phyloP scores from a whole-genome alignment of 2,888 invertebrate genomes.

The Mesopsocus fuscifrons region DNA sequence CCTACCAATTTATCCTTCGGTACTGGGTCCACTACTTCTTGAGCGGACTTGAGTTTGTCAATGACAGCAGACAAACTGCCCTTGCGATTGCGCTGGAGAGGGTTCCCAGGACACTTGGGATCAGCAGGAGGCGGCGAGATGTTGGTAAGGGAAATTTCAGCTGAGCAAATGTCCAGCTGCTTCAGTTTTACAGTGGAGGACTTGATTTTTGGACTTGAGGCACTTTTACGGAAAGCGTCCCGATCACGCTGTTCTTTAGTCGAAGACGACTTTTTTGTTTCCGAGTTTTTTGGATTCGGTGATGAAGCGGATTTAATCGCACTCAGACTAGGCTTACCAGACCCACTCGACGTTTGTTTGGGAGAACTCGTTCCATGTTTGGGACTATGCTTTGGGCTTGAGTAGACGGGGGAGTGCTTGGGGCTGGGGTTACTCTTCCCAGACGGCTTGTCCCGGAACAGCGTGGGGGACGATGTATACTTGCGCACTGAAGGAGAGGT shows the following conservation, averaged over 20 bases:
- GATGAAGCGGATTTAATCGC: slow-evolving; percentile 63
- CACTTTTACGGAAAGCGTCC: slow-evolving; percentile 4
- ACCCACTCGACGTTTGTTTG: slow-evolving; percentile 48
- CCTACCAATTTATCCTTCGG: neutral
- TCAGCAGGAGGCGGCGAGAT: slow-evolving; percentile 13
- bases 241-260: slow-evolving; percentile 13
- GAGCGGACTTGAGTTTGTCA: slow-evolving; percentile 64
- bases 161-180: slow-evolving; percentile 38
- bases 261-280: slow-evolving; percentile 28
- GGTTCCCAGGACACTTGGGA: slow-evolving; percentile 12
- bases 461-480: slow-evolving; percentile 53
- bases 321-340: slow-evolving; percentile 80
- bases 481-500: slow-evolving; percentile 48
- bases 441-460: slow-evolving; percentile 17
- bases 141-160: slow-evolving; percentile 11
- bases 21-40: slow-evolving; percentile 20
- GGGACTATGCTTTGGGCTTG: slow-evolving; percentile 17
- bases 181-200: slow-evolving; percentile 44
- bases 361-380: slow-evolving; percentile 55
- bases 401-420: slow-evolving; percentile 15
- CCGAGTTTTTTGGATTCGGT: slow-evolving; percentile 28
- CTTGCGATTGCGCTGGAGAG: slow-evolving; percentile 34
- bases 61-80: slow-evolving; percentile 69
- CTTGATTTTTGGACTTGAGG: slow-evolving; percentile 40
- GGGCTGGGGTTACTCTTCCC: slow-evolving; percentile 15